Percentiles rank a stretch among this genome's conserved stretches.
Conservation (phyloP, 2,797 vertebrate genomes). For the Calcarius lapponicus region DNA sequence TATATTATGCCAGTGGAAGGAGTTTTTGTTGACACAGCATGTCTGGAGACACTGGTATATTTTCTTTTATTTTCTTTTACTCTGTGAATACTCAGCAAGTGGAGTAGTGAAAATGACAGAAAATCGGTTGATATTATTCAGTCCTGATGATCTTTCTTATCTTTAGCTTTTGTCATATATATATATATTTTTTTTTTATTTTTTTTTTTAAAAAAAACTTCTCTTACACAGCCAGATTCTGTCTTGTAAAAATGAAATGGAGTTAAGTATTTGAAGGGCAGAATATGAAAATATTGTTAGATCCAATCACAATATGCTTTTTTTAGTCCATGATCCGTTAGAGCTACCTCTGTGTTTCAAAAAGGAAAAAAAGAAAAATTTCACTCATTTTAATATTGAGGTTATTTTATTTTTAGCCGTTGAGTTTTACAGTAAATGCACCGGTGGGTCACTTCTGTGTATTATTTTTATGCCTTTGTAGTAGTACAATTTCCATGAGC, state of each 20-base stretch:
- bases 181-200: not conserved
- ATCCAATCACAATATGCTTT: slow-evolving; percentile 75
- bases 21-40: slow-evolving; percentile 78
- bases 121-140: slow-evolving; percentile 56
- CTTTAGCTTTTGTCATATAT: not conserved
- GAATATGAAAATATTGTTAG: slow-evolving; percentile 71
- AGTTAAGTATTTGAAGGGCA: slow-evolving; percentile 27
- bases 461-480: slow-evolving; percentile 61
- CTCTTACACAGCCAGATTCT: slow-evolving; percentile 66
- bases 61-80: slow-evolving; percentile 59
- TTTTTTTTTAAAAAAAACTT: slow-evolving; percentile 30
- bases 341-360: not conserved
- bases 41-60: slow-evolving; percentile 69
- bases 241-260: slow-evolving; percentile 56
- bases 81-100: slow-evolving; percentile 71
- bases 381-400: slow-evolving; percentile 23
- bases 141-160: slow-evolving; percentile 14
- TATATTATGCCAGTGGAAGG: slow-evolving; percentile 61
- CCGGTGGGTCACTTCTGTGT: slow-evolving; percentile 15
- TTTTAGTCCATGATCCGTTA: slow-evolving; percentile 60
- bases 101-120: slow-evolving; percentile 65
- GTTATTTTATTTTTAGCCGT: slow-evolving; percentile 53
- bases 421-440: slow-evolving; percentile 47
- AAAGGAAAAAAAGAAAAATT: not conserved
- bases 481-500: slow-evolving; percentile 25